Percentiles rank a stretch among this genome's conserved stretches.
These are phyloP conservation scores for Cyanocitta stelleri DNA, from an alignment of 2,113 vertebrate genomes.

Conservation along the genomic window DNA sequence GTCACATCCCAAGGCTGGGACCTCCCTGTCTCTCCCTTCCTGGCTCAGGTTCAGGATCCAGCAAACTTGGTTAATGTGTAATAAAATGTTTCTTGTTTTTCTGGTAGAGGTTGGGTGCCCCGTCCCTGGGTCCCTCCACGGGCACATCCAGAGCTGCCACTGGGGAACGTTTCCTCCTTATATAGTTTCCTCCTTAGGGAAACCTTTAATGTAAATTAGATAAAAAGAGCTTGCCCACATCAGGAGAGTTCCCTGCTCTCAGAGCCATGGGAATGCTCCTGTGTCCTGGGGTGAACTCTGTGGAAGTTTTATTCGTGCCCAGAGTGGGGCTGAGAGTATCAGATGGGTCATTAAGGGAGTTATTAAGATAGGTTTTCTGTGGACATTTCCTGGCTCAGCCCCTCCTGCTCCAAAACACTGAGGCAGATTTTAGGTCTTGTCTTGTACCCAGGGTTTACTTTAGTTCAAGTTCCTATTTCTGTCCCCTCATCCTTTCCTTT, in stretches of 20 bases:
- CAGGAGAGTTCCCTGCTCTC: background rate
- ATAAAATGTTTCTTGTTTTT: constrained; percentile 23
- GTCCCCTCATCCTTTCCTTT: background rate
- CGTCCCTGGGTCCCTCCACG: background rate
- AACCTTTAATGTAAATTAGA: background rate
- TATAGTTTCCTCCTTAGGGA: background rate
- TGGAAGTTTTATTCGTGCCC: background rate
- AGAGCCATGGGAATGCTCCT: background rate
- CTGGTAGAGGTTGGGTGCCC: background rate
- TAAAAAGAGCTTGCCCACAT: background rate
- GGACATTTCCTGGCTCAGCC: background rate
- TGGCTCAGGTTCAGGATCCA: background rate
- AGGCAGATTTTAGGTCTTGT: background rate
- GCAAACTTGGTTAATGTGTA: constrained; percentile 50
- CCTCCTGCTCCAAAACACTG: background rate
- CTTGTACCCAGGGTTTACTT: background rate
- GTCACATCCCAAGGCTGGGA: background rate
- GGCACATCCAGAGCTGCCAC: background rate
- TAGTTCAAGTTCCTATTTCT: background rate
- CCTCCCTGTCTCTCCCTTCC: background rate
- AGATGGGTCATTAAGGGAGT: background rate
- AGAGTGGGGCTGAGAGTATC: background rate
- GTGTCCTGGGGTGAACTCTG: background rate
- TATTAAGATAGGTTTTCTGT: background rate
- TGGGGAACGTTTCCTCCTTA: background rate